Evolutionary conservation across 2,888 invertebrate species (phyloP).

Genomic region (Blastobasis lacticolella): DNA sequence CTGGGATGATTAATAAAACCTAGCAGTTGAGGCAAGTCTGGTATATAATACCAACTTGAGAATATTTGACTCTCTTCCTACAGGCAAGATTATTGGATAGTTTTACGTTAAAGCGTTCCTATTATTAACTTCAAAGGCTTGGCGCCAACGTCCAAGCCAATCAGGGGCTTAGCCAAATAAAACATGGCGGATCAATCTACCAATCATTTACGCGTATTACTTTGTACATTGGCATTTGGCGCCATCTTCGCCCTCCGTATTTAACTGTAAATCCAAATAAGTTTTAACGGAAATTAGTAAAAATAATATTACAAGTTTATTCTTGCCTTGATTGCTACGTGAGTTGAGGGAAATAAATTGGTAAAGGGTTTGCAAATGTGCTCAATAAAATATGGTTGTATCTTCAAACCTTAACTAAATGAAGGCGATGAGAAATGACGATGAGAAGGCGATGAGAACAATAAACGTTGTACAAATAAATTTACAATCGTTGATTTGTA

Average conservation of each 20-base stretch:
- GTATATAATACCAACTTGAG: background rate
- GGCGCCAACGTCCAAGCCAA: background rate
- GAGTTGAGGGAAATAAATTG: conserved; percentile 25
- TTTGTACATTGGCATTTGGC: background rate
- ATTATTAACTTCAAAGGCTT: too few species aligned
- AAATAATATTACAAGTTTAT: background rate
- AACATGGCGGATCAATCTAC: background rate
- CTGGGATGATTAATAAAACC: conserved; percentile 30
- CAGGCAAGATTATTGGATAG: background rate
- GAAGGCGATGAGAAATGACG: too few species aligned
- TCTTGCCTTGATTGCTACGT: conserved; percentile 69
- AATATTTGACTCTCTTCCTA: background rate
- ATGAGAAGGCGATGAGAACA: too few species aligned
- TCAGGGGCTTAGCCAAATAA: background rate
- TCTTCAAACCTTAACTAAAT: too few species aligned
- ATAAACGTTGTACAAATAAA: too few species aligned
- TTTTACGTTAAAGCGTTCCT: too few species aligned
- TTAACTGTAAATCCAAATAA: background rate
- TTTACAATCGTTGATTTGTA: too few species aligned
- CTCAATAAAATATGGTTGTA: conserved; percentile 41
- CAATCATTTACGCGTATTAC: background rate
- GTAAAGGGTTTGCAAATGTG: conserved; percentile 41
- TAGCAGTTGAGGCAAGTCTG: conserved; percentile 59
- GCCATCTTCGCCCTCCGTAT: background rate
- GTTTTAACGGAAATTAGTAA: background rate